phyloP scores from a whole-genome alignment of 1,140 invertebrate genomes.

The Bemisia tabaci region DNA sequence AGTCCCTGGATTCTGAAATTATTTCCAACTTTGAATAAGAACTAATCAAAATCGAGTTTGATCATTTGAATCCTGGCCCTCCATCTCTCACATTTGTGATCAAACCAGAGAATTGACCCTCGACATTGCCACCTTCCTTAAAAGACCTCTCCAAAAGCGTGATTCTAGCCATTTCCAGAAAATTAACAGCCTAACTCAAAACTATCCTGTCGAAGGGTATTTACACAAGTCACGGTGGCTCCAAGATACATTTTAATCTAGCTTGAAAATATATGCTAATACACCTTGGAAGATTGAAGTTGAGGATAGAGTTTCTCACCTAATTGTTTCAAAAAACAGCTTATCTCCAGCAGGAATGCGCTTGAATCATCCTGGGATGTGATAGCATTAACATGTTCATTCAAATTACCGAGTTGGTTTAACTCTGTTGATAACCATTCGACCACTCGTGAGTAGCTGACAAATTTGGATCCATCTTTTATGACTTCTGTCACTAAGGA shows the following conservation, averaged over 20 bases:
- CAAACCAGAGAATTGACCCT: too few relatives aligned
- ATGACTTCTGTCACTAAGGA: not conserved
- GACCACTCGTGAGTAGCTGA: conserved; percentile 57
- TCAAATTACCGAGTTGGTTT: conserved; percentile 49
- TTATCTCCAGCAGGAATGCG: conserved; percentile 74
- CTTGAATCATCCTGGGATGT: conserved; percentile 53
- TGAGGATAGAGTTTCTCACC: conserved; percentile 32
- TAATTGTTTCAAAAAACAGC: conserved; percentile 74
- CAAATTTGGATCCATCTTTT: conserved; percentile 44
- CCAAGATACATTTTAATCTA: too few relatives aligned
- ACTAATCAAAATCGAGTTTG: not conserved
- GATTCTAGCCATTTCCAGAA: too few relatives aligned
- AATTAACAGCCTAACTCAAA: too few relatives aligned
- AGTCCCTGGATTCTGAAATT: too few relatives aligned
- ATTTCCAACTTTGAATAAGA: not conserved
- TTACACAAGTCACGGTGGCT: too few relatives aligned
- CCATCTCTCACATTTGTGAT: too few relatives aligned
- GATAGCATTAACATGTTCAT: conserved; percentile 60
- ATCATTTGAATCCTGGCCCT: too few relatives aligned
- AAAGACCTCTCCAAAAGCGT: too few relatives aligned
- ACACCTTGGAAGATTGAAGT: not conserved
- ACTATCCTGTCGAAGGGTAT: too few relatives aligned
- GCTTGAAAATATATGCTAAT: too few relatives aligned
- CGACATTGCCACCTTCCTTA: too few relatives aligned
- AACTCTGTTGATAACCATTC: conserved; percentile 62